A percentile compares a stretch with the other conserved stretches of the same genome.
These are phyloP conservation scores for Microcebus griseorufus DNA, from an alignment of 2,113 vertebrate genomes.

Conservation along the genomic window DNA sequence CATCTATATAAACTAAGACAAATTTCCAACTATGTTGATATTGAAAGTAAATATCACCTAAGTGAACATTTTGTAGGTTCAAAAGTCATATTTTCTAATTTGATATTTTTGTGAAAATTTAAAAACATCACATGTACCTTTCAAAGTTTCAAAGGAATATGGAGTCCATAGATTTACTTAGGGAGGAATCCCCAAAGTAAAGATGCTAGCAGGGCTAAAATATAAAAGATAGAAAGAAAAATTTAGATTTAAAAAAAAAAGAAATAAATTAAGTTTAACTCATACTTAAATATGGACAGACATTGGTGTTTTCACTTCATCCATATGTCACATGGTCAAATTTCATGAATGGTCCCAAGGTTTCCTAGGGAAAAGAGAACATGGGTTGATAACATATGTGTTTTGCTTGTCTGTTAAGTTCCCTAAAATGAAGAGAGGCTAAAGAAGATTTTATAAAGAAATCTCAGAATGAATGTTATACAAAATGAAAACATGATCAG, in stretches of 20 bases:
- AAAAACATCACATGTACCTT: not conserved
- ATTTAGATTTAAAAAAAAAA: not conserved
- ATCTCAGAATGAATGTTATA: not conserved
- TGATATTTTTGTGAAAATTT: not conserved
- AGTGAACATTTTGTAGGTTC: not conserved
- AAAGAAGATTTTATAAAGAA: not conserved
- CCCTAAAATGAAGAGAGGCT: not conserved
- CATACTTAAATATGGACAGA: not conserved
- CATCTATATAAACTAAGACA: not conserved
- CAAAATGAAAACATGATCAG: not conserved
- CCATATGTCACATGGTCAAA: not conserved
- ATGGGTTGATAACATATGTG: no score
- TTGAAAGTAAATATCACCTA: not conserved
- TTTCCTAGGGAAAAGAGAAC: not conserved
- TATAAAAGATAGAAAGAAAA: not conserved
- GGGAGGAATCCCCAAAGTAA: not conserved
- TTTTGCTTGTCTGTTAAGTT: not conserved
- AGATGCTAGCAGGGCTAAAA: not conserved
- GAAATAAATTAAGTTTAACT: not conserved
- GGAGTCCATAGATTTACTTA: not conserved
- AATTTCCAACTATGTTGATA: not conserved
- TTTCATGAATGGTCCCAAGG: not conserved
- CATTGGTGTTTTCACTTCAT: not conserved
- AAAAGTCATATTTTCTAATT: not conserved
- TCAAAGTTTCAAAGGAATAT: not conserved